These are phyloP conservation scores for Benthochromis sp. DNA, from an alignment of 2,113 vertebrate species.

Conservation along the genomic window DNA sequence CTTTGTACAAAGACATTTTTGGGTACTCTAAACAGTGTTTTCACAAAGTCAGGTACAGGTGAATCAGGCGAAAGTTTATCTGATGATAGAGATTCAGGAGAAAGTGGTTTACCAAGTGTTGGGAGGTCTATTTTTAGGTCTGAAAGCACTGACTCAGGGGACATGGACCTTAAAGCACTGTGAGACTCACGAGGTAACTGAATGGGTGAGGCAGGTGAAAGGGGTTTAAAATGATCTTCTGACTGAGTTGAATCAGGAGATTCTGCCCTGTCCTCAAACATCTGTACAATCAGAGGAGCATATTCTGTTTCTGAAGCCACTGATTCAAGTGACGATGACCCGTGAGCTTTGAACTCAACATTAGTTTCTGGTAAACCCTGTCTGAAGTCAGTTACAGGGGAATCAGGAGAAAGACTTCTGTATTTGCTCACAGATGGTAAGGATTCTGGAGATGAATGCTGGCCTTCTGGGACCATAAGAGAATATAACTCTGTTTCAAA, in stretches of 20 bases:
- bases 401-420: constrained; percentile 19
- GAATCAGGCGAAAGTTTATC: constrained; percentile 18
- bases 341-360: not conserved
- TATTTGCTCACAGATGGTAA: not conserved
- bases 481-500: not conserved
- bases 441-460: constrained; percentile 20
- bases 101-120: constrained; percentile 1
- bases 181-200: not conserved
- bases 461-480: not conserved
- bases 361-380: not conserved
- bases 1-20: not conserved
- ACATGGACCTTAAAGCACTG: not conserved
- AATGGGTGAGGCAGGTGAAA: constrained; percentile 52
- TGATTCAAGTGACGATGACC: not conserved
- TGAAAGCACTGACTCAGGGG: constrained; percentile 13
- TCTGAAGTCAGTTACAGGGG: constrained; percentile 14
- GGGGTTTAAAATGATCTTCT: not conserved
- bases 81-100: not conserved
- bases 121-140: not conserved
- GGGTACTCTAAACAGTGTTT: not conserved
- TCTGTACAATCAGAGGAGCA: not conserved
- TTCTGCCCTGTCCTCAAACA: not conserved
- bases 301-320: not conserved
- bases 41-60: constrained; percentile 5
- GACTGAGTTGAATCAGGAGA: constrained; percentile 25